phyloP scores from a whole-genome alignment of 2,113 vertebrate species.

The Pycnonotus jocosus region DNA sequence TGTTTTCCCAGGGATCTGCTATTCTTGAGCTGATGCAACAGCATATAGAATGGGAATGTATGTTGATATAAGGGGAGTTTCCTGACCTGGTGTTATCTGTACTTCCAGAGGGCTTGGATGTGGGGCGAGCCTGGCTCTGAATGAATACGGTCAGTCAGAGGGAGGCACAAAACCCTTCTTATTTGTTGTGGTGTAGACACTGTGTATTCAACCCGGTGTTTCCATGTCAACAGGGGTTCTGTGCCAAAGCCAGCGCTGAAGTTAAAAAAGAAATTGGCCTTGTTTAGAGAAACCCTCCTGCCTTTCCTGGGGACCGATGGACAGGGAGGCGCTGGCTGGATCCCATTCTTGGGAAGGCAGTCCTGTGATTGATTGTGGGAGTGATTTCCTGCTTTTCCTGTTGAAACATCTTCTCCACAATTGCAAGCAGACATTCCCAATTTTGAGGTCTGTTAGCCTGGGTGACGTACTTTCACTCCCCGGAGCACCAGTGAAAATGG shows the following conservation, averaged over 20 bases:
- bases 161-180: constrained; percentile 3
- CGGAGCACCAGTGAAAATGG: not conserved
- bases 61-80: not conserved
- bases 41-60: not conserved
- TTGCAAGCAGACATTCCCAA: not conserved
- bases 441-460: not conserved
- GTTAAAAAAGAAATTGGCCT: not conserved
- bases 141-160: not conserved
- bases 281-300: not conserved
- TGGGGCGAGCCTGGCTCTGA: not conserved
- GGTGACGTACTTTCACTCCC: not conserved
- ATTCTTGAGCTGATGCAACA: not conserved
- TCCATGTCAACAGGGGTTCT: constrained; percentile 28
- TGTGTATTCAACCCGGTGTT: constrained; percentile 17
- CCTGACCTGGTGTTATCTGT: not conserved
- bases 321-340: not conserved
- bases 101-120: not conserved
- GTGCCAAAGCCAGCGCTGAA: constrained; percentile 1
- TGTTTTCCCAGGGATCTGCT: not conserved
- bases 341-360: not conserved
- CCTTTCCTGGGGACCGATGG: not conserved
- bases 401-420: not conserved
- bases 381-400: not conserved
- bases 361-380: not conserved
- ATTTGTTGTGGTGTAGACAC: constrained; percentile 5